phyloP scores from a whole-genome alignment of 2,113 vertebrate species.

The Trachemys scripta region DNA sequence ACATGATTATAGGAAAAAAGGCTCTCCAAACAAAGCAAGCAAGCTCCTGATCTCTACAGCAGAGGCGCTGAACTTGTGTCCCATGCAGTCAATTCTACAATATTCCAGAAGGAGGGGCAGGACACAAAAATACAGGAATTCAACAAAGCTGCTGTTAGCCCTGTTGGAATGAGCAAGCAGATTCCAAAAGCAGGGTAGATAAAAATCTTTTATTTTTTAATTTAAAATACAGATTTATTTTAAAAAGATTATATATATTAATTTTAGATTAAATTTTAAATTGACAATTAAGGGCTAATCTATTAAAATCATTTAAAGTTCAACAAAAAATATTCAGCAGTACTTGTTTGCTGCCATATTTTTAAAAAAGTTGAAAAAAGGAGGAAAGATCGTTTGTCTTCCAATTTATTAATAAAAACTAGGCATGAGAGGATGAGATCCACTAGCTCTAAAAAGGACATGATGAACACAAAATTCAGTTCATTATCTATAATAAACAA shows the following conservation, averaged over 20 bases:
- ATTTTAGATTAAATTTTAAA: too few relatives aligned
- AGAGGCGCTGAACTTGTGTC: neutral
- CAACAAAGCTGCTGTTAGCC: neutral
- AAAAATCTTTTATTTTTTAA: neutral
- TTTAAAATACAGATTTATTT: neutral
- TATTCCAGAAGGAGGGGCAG: neutral
- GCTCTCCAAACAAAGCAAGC: neutral
- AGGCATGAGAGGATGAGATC: neutral
- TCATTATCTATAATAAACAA: neutral
- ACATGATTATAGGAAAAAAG: neutral
- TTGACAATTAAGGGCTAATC: neutral
- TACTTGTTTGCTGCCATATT: neutral
- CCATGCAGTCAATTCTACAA: neutral
- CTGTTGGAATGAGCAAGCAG: neutral
- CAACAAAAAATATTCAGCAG: neutral
- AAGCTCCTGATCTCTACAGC: neutral
- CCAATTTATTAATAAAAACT: neutral
- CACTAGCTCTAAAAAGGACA: neutral
- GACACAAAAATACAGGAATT: fast-evolving
- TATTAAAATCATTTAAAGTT: neutral
- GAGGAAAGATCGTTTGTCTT: neutral
- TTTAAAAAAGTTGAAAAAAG: neutral
- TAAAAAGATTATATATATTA: neutral
- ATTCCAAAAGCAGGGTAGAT: neutral
- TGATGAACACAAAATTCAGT: neutral